Percentiles rank a stretch among this genome's conserved stretches.
Evolutionary conservation across 2,797 vertebrate species (phyloP).

Genomic region (Protosalanx chinensis): DNA sequence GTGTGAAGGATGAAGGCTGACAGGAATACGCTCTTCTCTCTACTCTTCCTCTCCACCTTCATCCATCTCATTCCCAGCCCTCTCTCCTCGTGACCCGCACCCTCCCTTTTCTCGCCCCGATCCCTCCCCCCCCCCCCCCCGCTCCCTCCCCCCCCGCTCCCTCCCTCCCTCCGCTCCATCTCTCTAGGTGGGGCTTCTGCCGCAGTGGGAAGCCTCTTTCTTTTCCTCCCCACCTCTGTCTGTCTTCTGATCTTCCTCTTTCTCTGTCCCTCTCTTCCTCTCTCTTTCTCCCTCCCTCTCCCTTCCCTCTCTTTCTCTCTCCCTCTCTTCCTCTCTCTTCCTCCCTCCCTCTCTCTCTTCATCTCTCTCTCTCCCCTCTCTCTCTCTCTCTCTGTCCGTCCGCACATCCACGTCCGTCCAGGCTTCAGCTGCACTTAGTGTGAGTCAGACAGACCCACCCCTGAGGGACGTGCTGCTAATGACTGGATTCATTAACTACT

Average conservation of each 20-base stretch:
- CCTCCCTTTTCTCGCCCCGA: neutral
- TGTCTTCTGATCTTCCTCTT: neutral
- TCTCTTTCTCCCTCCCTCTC: no score
- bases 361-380: neutral
- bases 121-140: neutral
- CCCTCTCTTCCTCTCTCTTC: neutral
- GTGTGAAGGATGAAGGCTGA: neutral
- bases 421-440: neutral
- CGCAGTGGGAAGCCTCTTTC: neutral
- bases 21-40: neutral
- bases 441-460: neutral
- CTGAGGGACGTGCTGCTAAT: constrained; percentile 1
- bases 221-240: neutral
- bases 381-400: neutral
- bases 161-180: neutral
- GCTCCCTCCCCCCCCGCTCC: neutral
- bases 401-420: neutral
- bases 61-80: neutral
- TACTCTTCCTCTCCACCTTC: neutral
- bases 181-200: neutral
- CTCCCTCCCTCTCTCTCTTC: neutral
- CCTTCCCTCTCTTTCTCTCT: neutral
- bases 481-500: constrained; percentile 1
- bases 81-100: neutral
- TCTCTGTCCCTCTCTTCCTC: neutral